phyloP scores from a whole-genome alignment of 2,888 invertebrate genomes.

The Chrysolina americana region DNA sequence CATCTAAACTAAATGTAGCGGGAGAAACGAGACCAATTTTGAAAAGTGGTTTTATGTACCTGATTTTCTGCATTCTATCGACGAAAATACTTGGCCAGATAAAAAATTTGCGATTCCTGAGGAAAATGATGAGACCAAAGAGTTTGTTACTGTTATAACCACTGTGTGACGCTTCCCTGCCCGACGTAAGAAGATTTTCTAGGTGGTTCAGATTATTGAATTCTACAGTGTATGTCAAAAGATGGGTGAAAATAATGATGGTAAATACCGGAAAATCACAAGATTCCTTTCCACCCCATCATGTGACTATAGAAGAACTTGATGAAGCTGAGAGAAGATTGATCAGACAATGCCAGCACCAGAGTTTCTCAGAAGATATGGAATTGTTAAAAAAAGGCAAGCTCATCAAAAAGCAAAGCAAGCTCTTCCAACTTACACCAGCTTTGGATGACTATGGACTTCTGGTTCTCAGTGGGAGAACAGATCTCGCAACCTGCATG shows the following conservation, averaged over 20 bases:
- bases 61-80: not conserved
- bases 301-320: too few species aligned
- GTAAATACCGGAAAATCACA: constrained; percentile 1
- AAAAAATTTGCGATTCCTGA: not conserved
- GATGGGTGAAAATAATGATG: not conserved
- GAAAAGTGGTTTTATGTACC: constrained; percentile 28
- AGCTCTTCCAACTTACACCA: too few species aligned
- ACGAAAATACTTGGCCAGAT: constrained; percentile 19
- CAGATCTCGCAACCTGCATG: too few species aligned
- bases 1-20: constrained; percentile 49
- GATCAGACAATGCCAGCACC: too few species aligned
- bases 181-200: constrained; percentile 28
- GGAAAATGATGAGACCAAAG: too few species aligned
- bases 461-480: too few species aligned
- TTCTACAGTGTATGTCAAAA: not conserved
- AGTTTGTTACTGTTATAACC: not conserved
- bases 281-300: not conserved
- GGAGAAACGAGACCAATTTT: constrained; percentile 18
- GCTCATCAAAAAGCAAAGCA: too few species aligned
- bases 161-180: constrained; percentile 7
- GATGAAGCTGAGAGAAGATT: too few species aligned
- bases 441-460: too few species aligned
- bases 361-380: too few species aligned
- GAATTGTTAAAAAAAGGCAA: too few species aligned
- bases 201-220: constrained; percentile 25